Base-by-base conservation (phyloP, 2,888 invertebrate species). In the Caradrina clavipalpis region DNA sequence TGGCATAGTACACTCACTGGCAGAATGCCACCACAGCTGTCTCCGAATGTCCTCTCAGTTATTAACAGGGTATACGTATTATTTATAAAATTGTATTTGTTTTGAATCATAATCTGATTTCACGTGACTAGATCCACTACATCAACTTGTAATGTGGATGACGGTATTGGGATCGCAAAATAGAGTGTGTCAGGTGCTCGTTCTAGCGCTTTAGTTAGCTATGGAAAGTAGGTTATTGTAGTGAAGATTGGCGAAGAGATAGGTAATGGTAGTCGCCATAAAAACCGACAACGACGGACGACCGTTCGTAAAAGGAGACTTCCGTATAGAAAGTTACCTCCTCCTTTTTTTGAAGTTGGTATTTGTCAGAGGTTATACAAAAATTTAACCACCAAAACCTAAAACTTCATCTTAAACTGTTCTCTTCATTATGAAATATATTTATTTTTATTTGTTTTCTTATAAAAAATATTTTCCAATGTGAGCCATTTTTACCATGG, bases 51-150 rank as follows among this genome's bases (percentile, higher is more conserved):
- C 94, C 89, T 87, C 90, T 84, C 85, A 88, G 90, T 90, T 90
- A 91, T 91, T 90, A 92, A 85, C 85, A 82, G 87, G 85, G 50
- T 39, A 76, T 66, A 17, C 17, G 45, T 45, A 92, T 91, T 94
- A 94, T 95, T 94, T 92, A 92, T 94, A 94, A 92, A 94, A 91
- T 86, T 88, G 88, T 91, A 91, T 93, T 93, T 94, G 94, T 95
- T 94, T 94, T 94, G 90, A 93, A 94, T 93, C 88, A 91, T 92
- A 90, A 84, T 80, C 71, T 78, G 69, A 78, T 76, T 83, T 86
- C 84, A 92, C 90, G 91, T 93, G 93, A 92, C 86, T 80, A 69
- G 78, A 83, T 82, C 67, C 80, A 73, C 67, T 78, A 64, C 51
- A 74, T 78, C 75, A 76, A 78, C 74, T 76, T 70, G 67, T 80